Evolutionary conservation across 2,113 vertebrate genomes (phyloP).

Genomic region (Eupsittula cactorum): DNA sequence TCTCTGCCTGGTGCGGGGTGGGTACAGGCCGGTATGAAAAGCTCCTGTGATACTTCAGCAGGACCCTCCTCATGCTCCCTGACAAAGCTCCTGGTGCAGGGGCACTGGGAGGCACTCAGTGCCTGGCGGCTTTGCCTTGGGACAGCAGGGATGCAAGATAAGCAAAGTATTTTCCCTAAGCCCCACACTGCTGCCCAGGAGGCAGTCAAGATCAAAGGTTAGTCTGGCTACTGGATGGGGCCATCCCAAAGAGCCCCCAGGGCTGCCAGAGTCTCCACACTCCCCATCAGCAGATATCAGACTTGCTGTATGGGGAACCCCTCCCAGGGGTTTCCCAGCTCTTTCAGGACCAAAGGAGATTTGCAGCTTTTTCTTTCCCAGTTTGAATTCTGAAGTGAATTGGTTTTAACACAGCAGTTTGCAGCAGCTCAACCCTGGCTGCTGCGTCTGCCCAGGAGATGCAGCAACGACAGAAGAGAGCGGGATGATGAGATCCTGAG

Average conservation of each 20-base stretch:
- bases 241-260: background rate
- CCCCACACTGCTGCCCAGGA: background rate
- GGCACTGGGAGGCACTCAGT: background rate
- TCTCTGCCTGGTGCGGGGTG: background rate
- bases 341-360: background rate
- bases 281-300: background rate
- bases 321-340: background rate
- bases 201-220: slow-evolving; percentile 44
- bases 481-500: background rate
- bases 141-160: slow-evolving; percentile 22
- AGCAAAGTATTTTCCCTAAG: slow-evolving; percentile 17
- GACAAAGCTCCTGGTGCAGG: background rate
- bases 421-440: background rate
- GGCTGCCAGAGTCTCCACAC: background rate
- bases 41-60: background rate
- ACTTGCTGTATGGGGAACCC: background rate
- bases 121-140: background rate
- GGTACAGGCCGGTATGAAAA: background rate
- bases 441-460: background rate
- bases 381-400: background rate
- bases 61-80: background rate
- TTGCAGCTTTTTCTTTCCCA: background rate
- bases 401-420: background rate
- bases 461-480: background rate
- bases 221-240: slow-evolving; percentile 3